Evolutionary conservation across 2,797 vertebrate genomes (phyloP).

Genomic region (Chromobotia macracanthus): DNA sequence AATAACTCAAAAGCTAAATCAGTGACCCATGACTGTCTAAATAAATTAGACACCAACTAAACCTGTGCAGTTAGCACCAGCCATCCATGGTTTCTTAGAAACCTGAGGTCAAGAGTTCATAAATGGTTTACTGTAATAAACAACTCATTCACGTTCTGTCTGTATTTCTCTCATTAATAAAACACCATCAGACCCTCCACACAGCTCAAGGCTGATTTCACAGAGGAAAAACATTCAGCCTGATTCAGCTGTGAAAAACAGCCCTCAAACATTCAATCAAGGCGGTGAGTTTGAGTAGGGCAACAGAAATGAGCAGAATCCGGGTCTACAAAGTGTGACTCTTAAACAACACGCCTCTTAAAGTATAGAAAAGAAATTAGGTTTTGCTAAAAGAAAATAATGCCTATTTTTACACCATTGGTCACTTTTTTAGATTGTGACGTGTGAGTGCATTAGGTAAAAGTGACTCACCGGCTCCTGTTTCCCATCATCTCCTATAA

Average conservation of each 20-base stretch:
- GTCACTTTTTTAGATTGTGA: too few relatives aligned
- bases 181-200: neutral
- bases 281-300: conserved; percentile 27
- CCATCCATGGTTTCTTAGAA: conserved; percentile 1
- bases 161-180: neutral
- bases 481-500: conserved; percentile 2
- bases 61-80: conserved; percentile 1
- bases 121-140: neutral
- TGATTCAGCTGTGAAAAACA: conserved; percentile 59
- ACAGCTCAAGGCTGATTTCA: conserved; percentile 17
- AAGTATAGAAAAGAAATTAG: too few relatives aligned
- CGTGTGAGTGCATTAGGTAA: conserved; percentile 22
- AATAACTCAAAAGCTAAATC: too few relatives aligned
- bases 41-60: too few relatives aligned
- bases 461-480: conserved; percentile 29
- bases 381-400: too few relatives aligned
- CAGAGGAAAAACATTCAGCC: conserved; percentile 56
- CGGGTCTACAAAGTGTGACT: conserved; percentile 63
- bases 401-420: too few relatives aligned
- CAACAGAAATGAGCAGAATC: conserved; percentile 50
- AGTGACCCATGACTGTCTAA: too few relatives aligned
- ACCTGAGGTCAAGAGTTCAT: conserved; percentile 16
- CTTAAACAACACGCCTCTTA: too few relatives aligned
- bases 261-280: neutral
- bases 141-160: neutral